Conservation (phyloP, 2,797 vertebrate species). For the Spheniscus humboldti region DNA sequence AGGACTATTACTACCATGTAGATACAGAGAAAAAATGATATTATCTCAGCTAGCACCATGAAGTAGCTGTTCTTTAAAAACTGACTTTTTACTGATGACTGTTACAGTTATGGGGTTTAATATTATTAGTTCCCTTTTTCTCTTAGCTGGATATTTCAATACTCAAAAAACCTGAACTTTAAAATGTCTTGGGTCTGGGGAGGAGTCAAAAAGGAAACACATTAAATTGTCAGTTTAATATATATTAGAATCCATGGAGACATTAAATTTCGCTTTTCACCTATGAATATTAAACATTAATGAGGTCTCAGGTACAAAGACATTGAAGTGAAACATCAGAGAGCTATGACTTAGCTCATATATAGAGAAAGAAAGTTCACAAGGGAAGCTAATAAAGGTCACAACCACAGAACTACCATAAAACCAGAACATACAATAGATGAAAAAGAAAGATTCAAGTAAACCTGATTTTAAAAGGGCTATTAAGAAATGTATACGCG, state of each 20-base stretch:
- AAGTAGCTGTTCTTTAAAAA: slow-evolving; percentile 29
- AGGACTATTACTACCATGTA: not conserved
- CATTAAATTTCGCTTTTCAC: slow-evolving; percentile 42
- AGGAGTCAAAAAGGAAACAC: slow-evolving; percentile 34
- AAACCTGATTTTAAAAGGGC: not conserved
- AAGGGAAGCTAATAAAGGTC: slow-evolving; percentile 48
- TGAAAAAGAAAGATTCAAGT: not conserved
- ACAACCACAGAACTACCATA: slow-evolving; percentile 17
- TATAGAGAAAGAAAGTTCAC: slow-evolving; percentile 7
- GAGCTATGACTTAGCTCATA: not conserved
- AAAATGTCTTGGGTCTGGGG: slow-evolving; percentile 20
- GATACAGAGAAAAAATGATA: not conserved
- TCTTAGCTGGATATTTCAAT: not conserved
- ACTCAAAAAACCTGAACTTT: slow-evolving; percentile 11
- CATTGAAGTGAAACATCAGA: slow-evolving; percentile 49
- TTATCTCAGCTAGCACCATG: not conserved
- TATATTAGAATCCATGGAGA: slow-evolving; percentile 27
- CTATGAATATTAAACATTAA: slow-evolving; percentile 55
- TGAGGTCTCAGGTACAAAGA: slow-evolving; percentile 52
- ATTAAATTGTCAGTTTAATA: slow-evolving; percentile 48
- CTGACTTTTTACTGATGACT: slow-evolving; percentile 16
- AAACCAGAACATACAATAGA: not conserved
- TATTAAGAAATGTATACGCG: not conserved
- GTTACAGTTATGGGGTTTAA: slow-evolving; percentile 24
- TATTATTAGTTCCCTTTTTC: slow-evolving; percentile 43